phyloP scores from a whole-genome alignment of 2,888 invertebrate genomes.

The Drosophila paranaensis region DNA sequence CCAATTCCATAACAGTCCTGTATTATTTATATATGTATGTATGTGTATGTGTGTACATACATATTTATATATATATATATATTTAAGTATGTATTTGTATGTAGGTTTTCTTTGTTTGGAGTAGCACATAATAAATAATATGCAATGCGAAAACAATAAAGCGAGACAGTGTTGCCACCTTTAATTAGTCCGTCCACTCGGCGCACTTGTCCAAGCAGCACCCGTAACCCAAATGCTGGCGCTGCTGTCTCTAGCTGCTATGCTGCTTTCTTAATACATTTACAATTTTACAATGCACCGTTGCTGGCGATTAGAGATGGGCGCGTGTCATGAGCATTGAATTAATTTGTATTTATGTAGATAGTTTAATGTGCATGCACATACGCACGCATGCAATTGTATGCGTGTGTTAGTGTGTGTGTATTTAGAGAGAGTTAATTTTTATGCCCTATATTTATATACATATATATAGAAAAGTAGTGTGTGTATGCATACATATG shows the following conservation, averaged over 20 bases:
- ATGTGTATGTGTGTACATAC: not conserved
- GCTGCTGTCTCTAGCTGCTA: not conserved
- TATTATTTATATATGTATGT: not conserved
- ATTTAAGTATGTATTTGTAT: not conserved
- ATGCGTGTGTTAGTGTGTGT: too few relatives aligned
- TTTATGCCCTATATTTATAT: too few relatives aligned
- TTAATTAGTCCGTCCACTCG: slow-evolving; percentile 12
- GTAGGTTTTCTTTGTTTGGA: slow-evolving; percentile 42
- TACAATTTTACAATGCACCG: slow-evolving; percentile 1
- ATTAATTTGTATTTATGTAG: not conserved
- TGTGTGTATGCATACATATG: not conserved
- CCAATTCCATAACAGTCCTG: slow-evolving; percentile 16
- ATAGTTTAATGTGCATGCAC: too few relatives aligned
- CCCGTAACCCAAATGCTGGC: slow-evolving; percentile 3
- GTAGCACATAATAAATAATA: slow-evolving; percentile 18
- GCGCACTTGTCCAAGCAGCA: slow-evolving; percentile 1
- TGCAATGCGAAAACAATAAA: slow-evolving; percentile 9
- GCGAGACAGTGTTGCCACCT: slow-evolving; percentile 44
- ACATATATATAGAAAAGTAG: too few relatives aligned
- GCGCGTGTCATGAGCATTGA: slow-evolving; percentile 6
- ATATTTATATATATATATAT: not conserved
- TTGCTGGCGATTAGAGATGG: slow-evolving; percentile 18
- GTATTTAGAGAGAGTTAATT: too few relatives aligned
- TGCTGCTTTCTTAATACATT: slow-evolving; percentile 9
- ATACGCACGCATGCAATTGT: too few relatives aligned